Conservation (phyloP, 2,888 invertebrate genomes). For the Ecliptopera silaceata region DNA sequence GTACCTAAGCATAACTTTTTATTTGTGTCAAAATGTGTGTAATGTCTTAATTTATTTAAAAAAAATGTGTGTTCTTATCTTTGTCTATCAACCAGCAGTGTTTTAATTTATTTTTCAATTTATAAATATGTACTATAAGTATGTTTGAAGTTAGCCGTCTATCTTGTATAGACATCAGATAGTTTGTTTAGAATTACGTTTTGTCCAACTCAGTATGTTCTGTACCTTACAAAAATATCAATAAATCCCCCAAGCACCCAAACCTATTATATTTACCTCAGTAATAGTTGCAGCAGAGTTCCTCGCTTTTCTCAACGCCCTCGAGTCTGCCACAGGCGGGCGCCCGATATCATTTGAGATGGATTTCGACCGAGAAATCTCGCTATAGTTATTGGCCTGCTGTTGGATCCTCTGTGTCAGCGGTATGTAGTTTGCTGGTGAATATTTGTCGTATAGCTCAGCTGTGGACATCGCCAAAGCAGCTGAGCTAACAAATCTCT, state of each 20-base stretch:
- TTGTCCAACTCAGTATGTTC: background rate
- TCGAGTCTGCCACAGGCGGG: constrained; percentile 67
- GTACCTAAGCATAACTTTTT: constrained; percentile 1
- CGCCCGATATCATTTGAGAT: constrained; percentile 83
- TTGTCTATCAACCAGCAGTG: background rate
- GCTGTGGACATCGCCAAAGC: constrained; percentile 84
- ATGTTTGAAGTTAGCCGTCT: background rate
- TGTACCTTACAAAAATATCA: constrained; percentile 20
- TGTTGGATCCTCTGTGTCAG: constrained; percentile 71
- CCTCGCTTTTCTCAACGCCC: constrained; percentile 59
- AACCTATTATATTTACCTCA: constrained; percentile 57
- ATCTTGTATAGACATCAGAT: too few relatives aligned
- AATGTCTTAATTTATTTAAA: background rate
- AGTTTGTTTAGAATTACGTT: too few relatives aligned
- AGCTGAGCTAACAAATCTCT: constrained; percentile 72
- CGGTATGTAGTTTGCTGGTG: constrained; percentile 89
- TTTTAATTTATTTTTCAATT: background rate
- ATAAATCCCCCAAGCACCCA: constrained; percentile 59
- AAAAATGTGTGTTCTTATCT: background rate
- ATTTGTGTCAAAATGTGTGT: background rate
- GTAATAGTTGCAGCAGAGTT: constrained; percentile 67
- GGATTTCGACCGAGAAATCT: constrained; percentile 80
- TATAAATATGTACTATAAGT: too few relatives aligned
- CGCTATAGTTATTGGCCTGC: constrained; percentile 59
- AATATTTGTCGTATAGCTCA: constrained; percentile 89